Conservation (phyloP, 1,140 invertebrate species). For the Zeugodacus cucurbitae region DNA sequence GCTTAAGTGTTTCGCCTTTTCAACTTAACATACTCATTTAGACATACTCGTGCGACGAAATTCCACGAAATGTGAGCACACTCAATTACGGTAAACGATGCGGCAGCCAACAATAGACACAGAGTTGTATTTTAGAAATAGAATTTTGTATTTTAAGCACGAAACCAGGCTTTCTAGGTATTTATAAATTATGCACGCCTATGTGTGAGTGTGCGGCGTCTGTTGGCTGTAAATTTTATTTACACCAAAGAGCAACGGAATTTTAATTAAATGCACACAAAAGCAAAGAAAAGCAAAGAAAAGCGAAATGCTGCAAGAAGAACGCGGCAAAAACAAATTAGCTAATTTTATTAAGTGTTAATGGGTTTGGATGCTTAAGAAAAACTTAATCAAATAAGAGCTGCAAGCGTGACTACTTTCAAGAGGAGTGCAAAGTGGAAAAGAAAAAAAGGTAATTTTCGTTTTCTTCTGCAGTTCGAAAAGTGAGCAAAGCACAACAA, state of each 20-base stretch:
- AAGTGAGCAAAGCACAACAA: neutral
- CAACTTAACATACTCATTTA: too few species aligned
- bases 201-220: too few species aligned
- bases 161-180: too few species aligned
- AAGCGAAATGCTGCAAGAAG: neutral
- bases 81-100: too few species aligned
- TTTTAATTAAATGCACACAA: neutral
- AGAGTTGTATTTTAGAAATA: too few species aligned
- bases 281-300: too few species aligned
- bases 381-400: neutral
- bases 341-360: slow-evolving; percentile 4
- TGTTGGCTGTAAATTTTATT: neutral
- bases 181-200: too few species aligned
- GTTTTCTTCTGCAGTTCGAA: neutral
- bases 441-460: neutral
- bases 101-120: too few species aligned
- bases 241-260: neutral
- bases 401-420: neutral
- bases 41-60: too few species aligned
- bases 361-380: neutral
- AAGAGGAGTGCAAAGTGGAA: neutral
- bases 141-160: too few species aligned
- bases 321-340: neutral
- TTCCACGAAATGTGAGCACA: too few species aligned
- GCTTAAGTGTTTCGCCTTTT: too few species aligned